Percentiles rank a stretch among this genome's conserved stretches.
These are phyloP conservation scores for Python bivittatus DNA, from an alignment of 2,113 vertebrate species.

Conservation along the genomic window DNA sequence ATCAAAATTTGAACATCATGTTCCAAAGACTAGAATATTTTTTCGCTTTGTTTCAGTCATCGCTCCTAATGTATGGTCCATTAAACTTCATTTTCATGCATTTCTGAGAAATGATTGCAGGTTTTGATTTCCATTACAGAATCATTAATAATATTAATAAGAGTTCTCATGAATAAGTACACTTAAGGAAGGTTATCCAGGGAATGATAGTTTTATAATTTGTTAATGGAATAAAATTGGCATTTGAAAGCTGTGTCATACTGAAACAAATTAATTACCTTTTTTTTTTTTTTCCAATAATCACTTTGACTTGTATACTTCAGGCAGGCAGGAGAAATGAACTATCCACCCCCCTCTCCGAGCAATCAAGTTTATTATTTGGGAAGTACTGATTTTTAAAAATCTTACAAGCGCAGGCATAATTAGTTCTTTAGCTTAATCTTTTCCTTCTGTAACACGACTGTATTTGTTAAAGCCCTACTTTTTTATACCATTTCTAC, in stretches of 20 bases:
- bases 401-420: neutral
- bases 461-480: neutral
- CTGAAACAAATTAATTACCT: conserved; percentile 46
- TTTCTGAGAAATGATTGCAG: conserved; percentile 64
- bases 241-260: conserved; percentile 31
- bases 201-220: conserved; percentile 63
- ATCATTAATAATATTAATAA: conserved; percentile 70
- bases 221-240: conserved; percentile 62
- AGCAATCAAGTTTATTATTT: neutral
- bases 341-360: neutral
- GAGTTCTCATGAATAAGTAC: conserved; percentile 64
- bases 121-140: conserved; percentile 67
- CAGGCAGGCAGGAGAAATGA: neutral
- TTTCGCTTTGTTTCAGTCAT: conserved; percentile 53
- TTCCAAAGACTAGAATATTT: conserved; percentile 64
- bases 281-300: conserved; percentile 35
- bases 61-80: conserved; percentile 51
- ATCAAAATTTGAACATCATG: conserved; percentile 69
- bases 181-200: conserved; percentile 67
- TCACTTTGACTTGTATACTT: conserved; percentile 36
- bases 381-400: neutral
- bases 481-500: neutral
- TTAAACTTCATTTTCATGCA: conserved; percentile 65
- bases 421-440: neutral
- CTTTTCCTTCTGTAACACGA: neutral